These are phyloP conservation scores for Ondatra zibethicus DNA, from an alignment of 2,113 vertebrate genomes.

Conservation along the genomic window DNA sequence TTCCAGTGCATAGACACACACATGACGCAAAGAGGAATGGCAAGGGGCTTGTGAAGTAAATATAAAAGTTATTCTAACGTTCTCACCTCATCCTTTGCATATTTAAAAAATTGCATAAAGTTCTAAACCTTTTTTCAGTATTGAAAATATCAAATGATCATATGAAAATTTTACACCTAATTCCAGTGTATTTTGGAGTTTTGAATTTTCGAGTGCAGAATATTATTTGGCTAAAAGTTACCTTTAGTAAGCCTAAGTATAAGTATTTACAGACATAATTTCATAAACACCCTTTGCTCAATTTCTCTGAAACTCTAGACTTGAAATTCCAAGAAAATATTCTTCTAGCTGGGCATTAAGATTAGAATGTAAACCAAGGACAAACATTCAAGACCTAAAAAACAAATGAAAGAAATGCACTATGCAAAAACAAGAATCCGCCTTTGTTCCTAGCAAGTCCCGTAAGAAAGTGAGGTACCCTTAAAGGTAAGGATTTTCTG, in stretches of 20 bases:
- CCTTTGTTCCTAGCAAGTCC: neutral
- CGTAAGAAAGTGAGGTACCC: neutral
- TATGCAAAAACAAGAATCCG: neutral
- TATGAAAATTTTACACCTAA: neutral
- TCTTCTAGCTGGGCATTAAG: neutral
- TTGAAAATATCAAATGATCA: neutral
- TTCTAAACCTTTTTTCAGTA: neutral
- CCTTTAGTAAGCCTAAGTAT: constrained; percentile 4
- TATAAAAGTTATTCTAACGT: neutral
- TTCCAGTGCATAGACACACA: neutral
- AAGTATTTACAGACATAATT: neutral
- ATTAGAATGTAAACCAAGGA: neutral
- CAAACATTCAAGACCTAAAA: neutral
- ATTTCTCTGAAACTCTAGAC: neutral
- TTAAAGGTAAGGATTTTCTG: constrained; percentile 6
- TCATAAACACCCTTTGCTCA: neutral
- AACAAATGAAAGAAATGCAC: neutral
- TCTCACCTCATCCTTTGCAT: neutral
- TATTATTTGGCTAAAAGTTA: neutral
- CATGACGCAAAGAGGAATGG: neutral
- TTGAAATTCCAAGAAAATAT: constrained; percentile 20
- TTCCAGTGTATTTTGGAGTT: neutral
- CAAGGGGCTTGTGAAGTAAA: neutral
- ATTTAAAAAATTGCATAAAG: neutral
- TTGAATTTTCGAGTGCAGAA: constrained; percentile 13